phyloP scores from a whole-genome alignment of 2,888 invertebrate species.

The Scelioninae gen. 2 region DNA sequence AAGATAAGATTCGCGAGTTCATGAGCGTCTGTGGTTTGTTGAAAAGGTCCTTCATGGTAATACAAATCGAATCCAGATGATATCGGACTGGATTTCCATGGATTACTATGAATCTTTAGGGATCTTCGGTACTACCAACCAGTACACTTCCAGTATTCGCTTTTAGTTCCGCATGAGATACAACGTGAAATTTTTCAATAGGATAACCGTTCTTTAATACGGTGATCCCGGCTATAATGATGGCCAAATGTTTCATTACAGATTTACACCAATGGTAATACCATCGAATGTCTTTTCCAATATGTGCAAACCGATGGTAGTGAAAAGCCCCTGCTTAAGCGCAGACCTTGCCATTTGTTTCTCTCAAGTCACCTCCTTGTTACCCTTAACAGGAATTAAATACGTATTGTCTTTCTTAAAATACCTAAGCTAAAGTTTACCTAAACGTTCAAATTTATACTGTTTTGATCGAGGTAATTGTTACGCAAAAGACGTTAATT shows the following conservation, averaged over 20 bases:
- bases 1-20: neutral
- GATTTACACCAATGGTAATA: constrained; percentile 19
- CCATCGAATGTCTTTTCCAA: constrained; percentile 4
- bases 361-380: neutral
- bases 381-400: neutral
- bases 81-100: constrained; percentile 33
- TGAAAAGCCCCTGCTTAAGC: neutral
- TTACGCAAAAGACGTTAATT: no score
- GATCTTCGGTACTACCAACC: constrained; percentile 1
- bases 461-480: no score
- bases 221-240: constrained; percentile 14
- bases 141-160: constrained; percentile 1
- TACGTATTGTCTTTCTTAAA: no score
- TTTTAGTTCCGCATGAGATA: constrained; percentile 11
- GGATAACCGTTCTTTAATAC: constrained; percentile 32
- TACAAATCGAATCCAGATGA: constrained; percentile 35
- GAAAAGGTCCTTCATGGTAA: constrained; percentile 22
- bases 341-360: neutral
- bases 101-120: constrained; percentile 42
- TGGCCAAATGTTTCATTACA: constrained; percentile 10
- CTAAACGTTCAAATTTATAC: no score
- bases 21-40: constrained; percentile 2
- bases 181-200: constrained; percentile 11
- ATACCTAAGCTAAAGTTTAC: no score
- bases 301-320: constrained; percentile 7